Evolutionary conservation across 2,113 vertebrate species (phyloP), one percentile per base, ranked within the genome.

Genomic region (Leucosticte australis): DNA sequence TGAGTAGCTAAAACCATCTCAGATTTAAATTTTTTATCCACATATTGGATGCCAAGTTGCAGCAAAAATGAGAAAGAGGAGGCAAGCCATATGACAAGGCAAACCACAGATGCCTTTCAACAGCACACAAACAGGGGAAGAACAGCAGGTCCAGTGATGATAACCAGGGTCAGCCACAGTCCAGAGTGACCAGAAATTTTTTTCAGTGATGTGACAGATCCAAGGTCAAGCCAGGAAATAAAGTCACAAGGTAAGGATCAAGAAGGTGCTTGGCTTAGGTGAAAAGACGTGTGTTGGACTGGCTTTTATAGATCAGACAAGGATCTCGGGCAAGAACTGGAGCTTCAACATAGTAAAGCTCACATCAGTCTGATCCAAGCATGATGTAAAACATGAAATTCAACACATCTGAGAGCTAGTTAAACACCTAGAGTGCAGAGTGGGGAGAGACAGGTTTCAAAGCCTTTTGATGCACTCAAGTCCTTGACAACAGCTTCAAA

Each of bases 221-320:
- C 11, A 62, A 67, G 42, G 9, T 88, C 26, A 80, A 67, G 6
- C 2, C 19, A 37, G 30, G 20, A 70, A 76, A 71, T 3, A 0
- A 75, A 75, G 10, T 20, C 14, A 56, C 14, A 41, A 83, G 13
- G 15, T 21, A 47, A 70, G 33, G 47, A n/a, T 46, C 16, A 71
- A 7, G 11, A 46, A 79, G 24, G 10, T 42, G 14, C 5, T 31
- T 49, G 44, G 5, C 4, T 37, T n/a, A 21, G 9, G 26, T 11
- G 9, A 11, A 16, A 37, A 55, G 13, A 10, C 1, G 0, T 3
- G 0, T 35, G 5, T 37, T 71, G 63, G 20, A 76, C 27, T 42
- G 41, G 8, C 4, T n/a, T 62, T 42, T 16, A 18, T 8, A 44
- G 26, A 60, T 17, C 28, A 46, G 41, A 9, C 31, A 65, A 75